phyloP scores from a whole-genome alignment of 2,113 vertebrate species.

The Leptobrachium ailaonicum region DNA sequence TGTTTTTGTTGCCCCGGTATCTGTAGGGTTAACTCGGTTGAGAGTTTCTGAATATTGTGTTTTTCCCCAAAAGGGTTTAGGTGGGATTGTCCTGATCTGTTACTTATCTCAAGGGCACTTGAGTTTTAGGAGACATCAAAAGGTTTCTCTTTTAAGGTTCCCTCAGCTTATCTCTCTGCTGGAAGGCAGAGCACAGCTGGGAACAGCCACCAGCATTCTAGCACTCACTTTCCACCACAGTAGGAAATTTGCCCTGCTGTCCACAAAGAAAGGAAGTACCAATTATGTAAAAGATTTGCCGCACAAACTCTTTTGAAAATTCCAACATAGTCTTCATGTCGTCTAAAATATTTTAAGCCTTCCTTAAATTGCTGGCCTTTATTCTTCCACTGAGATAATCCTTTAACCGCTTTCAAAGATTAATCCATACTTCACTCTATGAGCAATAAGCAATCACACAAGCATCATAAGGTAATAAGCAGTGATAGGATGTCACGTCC shows the following conservation, averaged over 20 bases:
- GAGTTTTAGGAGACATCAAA: conserved; percentile 34
- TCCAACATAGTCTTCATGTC: background rate
- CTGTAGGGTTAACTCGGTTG: background rate
- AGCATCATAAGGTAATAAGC: too few species aligned
- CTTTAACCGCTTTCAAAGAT: background rate
- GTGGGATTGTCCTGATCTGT: conserved; percentile 32
- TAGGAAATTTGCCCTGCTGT: background rate
- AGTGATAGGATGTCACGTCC: too few species aligned
- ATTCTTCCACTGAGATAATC: background rate
- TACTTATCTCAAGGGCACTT: conserved; percentile 40
- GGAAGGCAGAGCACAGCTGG: conserved; percentile 34
- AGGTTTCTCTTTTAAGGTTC: conserved; percentile 10
- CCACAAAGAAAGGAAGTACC: background rate
- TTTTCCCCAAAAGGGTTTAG: conserved; percentile 30
- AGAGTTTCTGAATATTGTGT: background rate
- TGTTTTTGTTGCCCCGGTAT: background rate
- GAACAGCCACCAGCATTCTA: background rate
- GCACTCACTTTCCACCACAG: background rate
- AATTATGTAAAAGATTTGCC: background rate
- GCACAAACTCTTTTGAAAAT: background rate
- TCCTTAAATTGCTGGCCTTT: background rate
- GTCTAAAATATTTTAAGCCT: background rate
- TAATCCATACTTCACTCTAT: too few species aligned
- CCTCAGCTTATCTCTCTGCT: conserved; percentile 36
- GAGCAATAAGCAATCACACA: too few species aligned